Conservation (phyloP, 2,888 invertebrate genomes). For the Tetragnatha montana region DNA sequence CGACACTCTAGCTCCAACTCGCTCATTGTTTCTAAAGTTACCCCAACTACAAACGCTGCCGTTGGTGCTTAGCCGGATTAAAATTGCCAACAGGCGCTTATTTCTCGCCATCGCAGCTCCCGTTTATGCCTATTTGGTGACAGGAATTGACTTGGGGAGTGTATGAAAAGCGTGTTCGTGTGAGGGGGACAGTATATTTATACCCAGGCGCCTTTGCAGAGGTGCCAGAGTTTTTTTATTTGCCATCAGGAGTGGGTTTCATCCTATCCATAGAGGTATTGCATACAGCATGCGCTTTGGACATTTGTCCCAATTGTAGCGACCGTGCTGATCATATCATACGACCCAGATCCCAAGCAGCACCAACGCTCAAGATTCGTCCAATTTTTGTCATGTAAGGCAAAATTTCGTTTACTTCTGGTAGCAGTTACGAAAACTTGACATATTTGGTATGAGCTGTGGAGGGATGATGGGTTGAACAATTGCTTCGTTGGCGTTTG, state of each 20-base stretch:
- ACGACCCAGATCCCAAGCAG: too few species aligned
- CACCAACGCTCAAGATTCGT: too few species aligned
- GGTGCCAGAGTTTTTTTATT: slow-evolving; percentile 48
- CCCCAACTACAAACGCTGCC: slow-evolving; percentile 11
- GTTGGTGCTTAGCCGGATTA: slow-evolving; percentile 33
- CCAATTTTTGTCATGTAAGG: too few species aligned
- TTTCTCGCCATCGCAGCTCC: slow-evolving; percentile 15
- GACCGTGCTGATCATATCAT: too few species aligned
- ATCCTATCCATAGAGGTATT: slow-evolving; percentile 44
- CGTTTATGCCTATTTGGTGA: slow-evolving; percentile 32
- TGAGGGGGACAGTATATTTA: slow-evolving; percentile 31
- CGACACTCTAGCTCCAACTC: slow-evolving; percentile 3
- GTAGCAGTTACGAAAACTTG: too few species aligned
- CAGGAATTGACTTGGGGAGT: slow-evolving; percentile 35
- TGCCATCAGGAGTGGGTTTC: slow-evolving; percentile 35
- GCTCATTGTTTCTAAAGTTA: slow-evolving; percentile 43
- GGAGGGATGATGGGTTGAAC: too few species aligned
- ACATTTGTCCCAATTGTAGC: too few species aligned
- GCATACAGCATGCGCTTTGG: too few species aligned
- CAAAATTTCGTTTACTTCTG: too few species aligned
- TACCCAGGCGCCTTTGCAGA: slow-evolving; percentile 41
- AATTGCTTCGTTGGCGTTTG: too few species aligned
- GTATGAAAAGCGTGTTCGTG: slow-evolving; percentile 15
- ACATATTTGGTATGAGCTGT: too few species aligned
- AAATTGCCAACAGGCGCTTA: slow-evolving; percentile 46